A percentile compares a stretch with the other conserved stretches of the same genome.
Evolutionary conservation across 2,113 vertebrate species (phyloP).

Genomic region (Tupaia tana): DNA sequence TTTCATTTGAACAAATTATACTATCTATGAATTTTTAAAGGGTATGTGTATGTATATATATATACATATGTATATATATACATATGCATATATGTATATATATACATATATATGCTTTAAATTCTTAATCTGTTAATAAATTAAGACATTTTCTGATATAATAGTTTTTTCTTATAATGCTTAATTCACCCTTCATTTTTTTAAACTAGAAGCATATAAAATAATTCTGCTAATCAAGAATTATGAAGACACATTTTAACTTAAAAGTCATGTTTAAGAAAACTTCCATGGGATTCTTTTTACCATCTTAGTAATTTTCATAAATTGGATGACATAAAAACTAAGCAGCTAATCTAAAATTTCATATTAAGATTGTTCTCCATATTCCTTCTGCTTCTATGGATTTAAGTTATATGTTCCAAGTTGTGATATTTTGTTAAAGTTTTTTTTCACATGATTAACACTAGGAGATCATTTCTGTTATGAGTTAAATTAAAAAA

Average conservation of each 20-base stretch:
- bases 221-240: slow-evolving; percentile 49
- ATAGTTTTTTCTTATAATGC: neutral
- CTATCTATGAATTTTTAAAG: slow-evolving; percentile 9
- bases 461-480: neutral
- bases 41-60: neutral
- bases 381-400: neutral
- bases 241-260: neutral
- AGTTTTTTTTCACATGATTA: neutral
- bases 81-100: neutral
- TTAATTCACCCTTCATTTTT: neutral
- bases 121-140: slow-evolving; percentile 34
- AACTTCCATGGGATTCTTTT: neutral
- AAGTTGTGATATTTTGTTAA: slow-evolving; percentile 3
- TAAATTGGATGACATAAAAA: slow-evolving; percentile 30
- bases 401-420: neutral
- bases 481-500: neutral
- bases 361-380: neutral
- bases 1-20: slow-evolving; percentile 14
- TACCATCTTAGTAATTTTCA: neutral
- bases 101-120: neutral
- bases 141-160: neutral
- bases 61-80: neutral
- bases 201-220: neutral
- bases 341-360: neutral
- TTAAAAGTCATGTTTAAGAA: slow-evolving; percentile 7